Conservation (phyloP, 2,113 vertebrate species). For the Hippocampus guttulatus region DNA sequence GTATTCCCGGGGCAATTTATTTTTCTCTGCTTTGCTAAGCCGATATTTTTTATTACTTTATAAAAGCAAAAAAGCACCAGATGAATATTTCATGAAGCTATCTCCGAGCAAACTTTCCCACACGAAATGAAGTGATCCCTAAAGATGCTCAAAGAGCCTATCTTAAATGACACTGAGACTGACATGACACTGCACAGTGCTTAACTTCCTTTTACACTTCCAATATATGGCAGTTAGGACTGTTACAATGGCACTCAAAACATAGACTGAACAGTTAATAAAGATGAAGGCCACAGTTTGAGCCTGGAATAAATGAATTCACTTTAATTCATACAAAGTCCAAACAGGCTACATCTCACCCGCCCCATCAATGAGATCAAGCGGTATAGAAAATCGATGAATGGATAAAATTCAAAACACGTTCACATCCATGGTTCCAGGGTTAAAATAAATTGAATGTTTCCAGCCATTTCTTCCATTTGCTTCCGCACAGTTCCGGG, state of each 20-base stretch:
- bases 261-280: background rate
- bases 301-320: background rate
- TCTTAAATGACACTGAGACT: too few relatives aligned
- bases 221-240: too few relatives aligned
- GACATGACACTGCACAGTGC: background rate
- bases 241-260: background rate
- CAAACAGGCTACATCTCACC: background rate
- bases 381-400: background rate
- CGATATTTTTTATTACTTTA: constrained; percentile 16
- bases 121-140: constrained; percentile 23
- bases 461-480: constrained; percentile 16
- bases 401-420: background rate
- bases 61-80: background rate
- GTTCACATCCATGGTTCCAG: background rate
- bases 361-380: background rate
- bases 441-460: background rate
- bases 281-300: background rate
- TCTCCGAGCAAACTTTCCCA: constrained; percentile 11
- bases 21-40: constrained; percentile 12
- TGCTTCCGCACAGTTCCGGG: constrained; percentile 72
- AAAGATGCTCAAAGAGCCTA: constrained; percentile 22
- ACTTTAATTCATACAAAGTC: background rate
- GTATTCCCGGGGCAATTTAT: background rate
- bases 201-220: too few relatives aligned
- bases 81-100: constrained; percentile 19